phyloP scores from a whole-genome alignment of 2,888 invertebrate species.

The Carterocephalus palaemon region DNA sequence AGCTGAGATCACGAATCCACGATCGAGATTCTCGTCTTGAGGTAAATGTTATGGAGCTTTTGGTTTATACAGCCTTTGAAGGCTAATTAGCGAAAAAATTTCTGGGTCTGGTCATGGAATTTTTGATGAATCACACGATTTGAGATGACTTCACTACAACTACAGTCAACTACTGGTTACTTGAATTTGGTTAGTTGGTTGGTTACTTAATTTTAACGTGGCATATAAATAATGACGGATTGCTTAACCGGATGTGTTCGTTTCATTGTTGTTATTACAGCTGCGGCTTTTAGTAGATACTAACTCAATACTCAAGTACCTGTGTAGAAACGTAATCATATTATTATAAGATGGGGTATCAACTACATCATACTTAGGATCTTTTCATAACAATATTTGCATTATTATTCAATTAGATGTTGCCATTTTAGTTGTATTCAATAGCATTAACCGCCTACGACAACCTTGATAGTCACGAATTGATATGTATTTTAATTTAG shows the following conservation, averaged over 20 bases:
- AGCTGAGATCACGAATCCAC: conserved; percentile 61
- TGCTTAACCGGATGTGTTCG: no score
- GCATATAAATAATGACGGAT: no score
- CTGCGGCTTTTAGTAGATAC: no score
- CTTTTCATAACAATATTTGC: conserved; percentile 2
- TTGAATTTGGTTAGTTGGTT: no score
- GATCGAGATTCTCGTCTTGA: conserved; percentile 49
- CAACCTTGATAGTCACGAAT: background rate
- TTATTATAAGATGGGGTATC: background rate
- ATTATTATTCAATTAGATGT: conserved; percentile 5
- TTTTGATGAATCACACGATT: no score
- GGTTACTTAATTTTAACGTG: no score
- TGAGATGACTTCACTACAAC: no score
- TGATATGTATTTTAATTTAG: conserved; percentile 5
- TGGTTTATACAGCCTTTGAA: conserved; percentile 14
- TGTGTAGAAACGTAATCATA: background rate
- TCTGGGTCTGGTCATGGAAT: background rate
- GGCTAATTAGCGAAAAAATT: conserved; percentile 20
- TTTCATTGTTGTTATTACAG: no score
- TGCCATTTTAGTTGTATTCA: conserved; percentile 8
- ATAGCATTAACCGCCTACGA: conserved; percentile 2
- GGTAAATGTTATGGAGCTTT: conserved; percentile 49
- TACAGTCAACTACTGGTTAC: no score
- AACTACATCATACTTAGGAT: background rate
- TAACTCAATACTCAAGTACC: no score